Evolutionary conservation across 1,140 invertebrate genomes (phyloP).

Genomic region (Brachionus koreanus): DNA sequence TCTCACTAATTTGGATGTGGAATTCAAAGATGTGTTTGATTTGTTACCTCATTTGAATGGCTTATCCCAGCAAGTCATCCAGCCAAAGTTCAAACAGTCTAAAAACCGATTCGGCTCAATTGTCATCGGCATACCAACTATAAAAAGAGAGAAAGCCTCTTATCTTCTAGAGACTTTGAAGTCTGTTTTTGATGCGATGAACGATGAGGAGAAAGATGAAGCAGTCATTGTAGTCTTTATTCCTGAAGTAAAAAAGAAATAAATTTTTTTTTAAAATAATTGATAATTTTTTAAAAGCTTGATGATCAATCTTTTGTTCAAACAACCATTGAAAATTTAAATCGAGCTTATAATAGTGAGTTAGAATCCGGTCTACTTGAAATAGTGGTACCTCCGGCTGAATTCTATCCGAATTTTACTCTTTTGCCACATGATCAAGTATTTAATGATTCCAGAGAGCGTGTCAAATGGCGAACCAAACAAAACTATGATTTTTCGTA

Average conservation of each 20-base stretch:
- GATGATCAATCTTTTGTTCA: slow-evolving; percentile 55
- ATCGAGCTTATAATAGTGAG: slow-evolving; percentile 68
- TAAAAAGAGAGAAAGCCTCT: slow-evolving; percentile 77
- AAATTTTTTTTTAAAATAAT: too few species aligned
- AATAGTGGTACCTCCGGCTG: slow-evolving; percentile 75
- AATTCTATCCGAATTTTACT: slow-evolving; percentile 81
- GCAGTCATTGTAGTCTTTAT: slow-evolving; percentile 83
- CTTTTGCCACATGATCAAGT: slow-evolving; percentile 69
- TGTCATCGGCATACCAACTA: slow-evolving; percentile 81
- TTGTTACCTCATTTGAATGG: slow-evolving; percentile 32
- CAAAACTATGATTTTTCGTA: slow-evolving; percentile 93
- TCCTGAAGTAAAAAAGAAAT: slow-evolving; percentile 75
- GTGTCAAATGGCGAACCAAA: slow-evolving; percentile 87
- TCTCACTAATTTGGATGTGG: slow-evolving; percentile 41
- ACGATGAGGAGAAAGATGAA: slow-evolving; percentile 70
- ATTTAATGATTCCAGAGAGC: slow-evolving; percentile 78
- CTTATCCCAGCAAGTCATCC: neutral
- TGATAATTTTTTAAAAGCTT: too few species aligned
- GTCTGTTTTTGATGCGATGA: slow-evolving; percentile 78
- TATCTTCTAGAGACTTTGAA: slow-evolving; percentile 82
- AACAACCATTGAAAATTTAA: slow-evolving; percentile 63
- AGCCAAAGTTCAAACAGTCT: slow-evolving; percentile 36
- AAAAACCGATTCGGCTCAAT: slow-evolving; percentile 64
- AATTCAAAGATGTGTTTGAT: neutral
- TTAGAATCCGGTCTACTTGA: slow-evolving; percentile 78